phyloP scores from a whole-genome alignment of 2,797 vertebrate species.

The Scyliorhinus canicula region DNA sequence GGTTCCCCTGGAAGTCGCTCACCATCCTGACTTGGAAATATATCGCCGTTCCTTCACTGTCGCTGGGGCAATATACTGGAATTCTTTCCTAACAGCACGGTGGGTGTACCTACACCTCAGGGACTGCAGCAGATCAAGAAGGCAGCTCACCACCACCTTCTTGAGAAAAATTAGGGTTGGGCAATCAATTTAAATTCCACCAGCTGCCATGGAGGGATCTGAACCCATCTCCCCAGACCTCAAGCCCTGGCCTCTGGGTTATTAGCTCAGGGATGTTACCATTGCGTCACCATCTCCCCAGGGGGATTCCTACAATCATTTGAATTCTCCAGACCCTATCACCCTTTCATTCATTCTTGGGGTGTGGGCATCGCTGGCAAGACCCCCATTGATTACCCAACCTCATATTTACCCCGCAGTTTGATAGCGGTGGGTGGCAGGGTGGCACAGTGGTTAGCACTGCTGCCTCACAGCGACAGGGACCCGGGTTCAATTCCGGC shows the following conservation, averaged over 20 bases:
- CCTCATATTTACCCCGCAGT: neutral
- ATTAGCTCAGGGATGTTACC: too few species aligned
- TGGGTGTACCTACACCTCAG: neutral
- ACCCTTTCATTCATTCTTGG: neutral
- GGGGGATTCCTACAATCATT: too few species aligned
- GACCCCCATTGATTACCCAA: neutral
- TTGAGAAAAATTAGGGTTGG: too few species aligned
- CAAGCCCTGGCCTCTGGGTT: too few species aligned
- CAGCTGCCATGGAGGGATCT: too few species aligned
- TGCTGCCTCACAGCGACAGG: too few species aligned
- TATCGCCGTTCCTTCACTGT: neutral
- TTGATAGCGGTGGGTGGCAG: too few species aligned
- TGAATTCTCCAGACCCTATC: neutral
- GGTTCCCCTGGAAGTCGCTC: neutral
- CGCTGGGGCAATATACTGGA: neutral
- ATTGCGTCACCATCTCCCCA: too few species aligned
- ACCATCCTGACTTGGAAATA: neutral
- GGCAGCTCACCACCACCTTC: neutral
- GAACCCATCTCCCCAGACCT: too few species aligned
- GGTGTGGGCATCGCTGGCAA: neutral
- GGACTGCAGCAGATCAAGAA: neutral
- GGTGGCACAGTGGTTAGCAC: too few species aligned
- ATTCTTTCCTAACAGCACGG: neutral
- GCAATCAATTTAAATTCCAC: neutral
- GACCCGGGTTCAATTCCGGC: too few species aligned